Evolutionary conservation across 2,113 vertebrate genomes (phyloP).

Genomic region (Petrocephalus zakoni): DNA sequence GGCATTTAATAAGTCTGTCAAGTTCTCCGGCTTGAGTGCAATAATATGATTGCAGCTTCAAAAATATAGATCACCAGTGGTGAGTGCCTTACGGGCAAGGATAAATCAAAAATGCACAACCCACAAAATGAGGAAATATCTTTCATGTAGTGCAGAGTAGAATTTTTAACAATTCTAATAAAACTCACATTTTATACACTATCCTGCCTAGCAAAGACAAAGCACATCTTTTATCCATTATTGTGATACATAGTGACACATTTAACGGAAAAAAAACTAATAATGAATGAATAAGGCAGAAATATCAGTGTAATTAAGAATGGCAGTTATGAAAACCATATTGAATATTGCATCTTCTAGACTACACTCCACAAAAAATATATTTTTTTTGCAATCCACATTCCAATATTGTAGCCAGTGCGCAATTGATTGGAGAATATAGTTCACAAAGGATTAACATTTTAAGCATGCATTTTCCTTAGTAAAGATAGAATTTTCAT

Average conservation of each 20-base stretch:
- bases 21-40: not conserved
- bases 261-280: not conserved
- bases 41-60: constrained; percentile 47
- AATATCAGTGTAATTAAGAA: not conserved
- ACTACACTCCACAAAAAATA: not conserved
- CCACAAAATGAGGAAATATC: constrained; percentile 21
- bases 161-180: constrained; percentile 41
- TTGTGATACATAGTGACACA: not conserved
- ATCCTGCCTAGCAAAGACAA: not conserved
- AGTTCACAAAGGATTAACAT: not conserved
- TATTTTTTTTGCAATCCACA: not conserved
- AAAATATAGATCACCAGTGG: constrained; percentile 48
- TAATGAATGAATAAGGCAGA: not conserved
- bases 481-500: not conserved
- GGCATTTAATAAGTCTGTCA: constrained; percentile 27
- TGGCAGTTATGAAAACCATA: not conserved
- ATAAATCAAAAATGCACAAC: constrained; percentile 52
- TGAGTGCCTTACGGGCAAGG: constrained; percentile 42
- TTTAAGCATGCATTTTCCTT: not conserved
- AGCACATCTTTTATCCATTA: not conserved
- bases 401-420: not conserved
- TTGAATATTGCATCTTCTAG: not conserved
- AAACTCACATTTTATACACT: constrained; percentile 19
- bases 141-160: constrained; percentile 14
- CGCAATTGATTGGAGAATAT: not conserved